Evolutionary conservation across 2,888 invertebrate genomes (phyloP).

Genomic region (Trimorus sp.): DNA sequence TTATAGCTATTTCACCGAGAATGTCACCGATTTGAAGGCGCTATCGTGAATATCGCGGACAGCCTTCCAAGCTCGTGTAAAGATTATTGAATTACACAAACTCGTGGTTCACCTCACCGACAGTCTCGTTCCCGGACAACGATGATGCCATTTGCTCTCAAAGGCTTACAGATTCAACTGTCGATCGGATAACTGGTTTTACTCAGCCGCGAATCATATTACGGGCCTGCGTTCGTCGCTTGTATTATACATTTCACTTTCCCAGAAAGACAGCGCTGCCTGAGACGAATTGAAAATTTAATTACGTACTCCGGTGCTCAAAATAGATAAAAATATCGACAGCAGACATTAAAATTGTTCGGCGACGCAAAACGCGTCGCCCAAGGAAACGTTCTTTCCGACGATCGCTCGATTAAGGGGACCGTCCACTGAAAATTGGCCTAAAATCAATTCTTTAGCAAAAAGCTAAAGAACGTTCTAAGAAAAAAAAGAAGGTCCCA

Average conservation of each 20-base stretch:
- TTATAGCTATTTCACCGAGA: constrained; percentile 42
- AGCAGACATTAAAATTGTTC: not conserved
- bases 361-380: constrained; percentile 12
- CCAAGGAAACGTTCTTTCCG: no score
- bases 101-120: constrained; percentile 42
- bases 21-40: constrained; percentile 37
- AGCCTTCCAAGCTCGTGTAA: constrained; percentile 48
- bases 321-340: no score
- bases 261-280: constrained; percentile 26
- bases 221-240: constrained; percentile 25
- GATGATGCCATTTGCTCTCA: constrained; percentile 46
- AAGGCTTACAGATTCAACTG: constrained; percentile 53
- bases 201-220: constrained; percentile 49
- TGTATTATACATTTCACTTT: constrained; percentile 38
- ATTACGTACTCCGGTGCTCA: no score
- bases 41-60: constrained; percentile 44
- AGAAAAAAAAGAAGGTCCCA: no score
- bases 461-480: no score
- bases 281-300: constrained; percentile 33
- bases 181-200: constrained; percentile 48
- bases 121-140: constrained; percentile 37
- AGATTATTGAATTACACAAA: constrained; percentile 52
- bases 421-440: no score
- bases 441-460: no score
- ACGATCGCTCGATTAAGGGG: not conserved